Evolutionary conservation across 2,888 invertebrate genomes (phyloP), one percentile per base, ranked within the genome.

Genomic region (Palloptera scutellata): DNA sequence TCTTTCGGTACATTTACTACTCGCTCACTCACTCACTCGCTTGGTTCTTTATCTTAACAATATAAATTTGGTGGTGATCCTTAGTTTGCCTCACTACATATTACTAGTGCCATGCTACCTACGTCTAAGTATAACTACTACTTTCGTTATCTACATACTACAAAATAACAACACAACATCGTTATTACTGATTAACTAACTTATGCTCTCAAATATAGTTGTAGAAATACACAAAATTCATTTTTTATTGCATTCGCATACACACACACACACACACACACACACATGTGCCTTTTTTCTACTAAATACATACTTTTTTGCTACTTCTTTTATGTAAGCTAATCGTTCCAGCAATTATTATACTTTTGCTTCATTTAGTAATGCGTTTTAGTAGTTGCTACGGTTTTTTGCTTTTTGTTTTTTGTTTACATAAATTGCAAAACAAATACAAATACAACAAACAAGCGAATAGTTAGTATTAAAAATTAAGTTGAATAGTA

Each of bases 211-310:
- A 15, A 13, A 15, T 15, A 30, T 53, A 64, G 30, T 30, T 6
- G 30, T 30, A 30, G 30, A 30, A 30, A 66, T 66, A 67, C 67
- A 71, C 68, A 74, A 74, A 70, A 67, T 72, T 69, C 59, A 59
- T 64, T 68, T 69, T 74, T 71, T 72, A 71, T 71, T 70, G 67
- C 20, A 30, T 30, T 30, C 30, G 30, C 6, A 30, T 30, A 6
- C 30, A 30, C 17, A 19, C 11, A 54, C 11, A 17, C 9, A 54
- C 54, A 54, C 11, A 40, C 13, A 30, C 8, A 20, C 40, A 20
- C 41, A 19, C 11, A 9, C 57, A 30, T 57, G 19, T 20, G 13
- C 40, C 13, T 13, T 57, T 57, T 12, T 11, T 20, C 41, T 57
- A 15, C 57, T 55, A n/a, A n/a, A n/a, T n/a, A n/a, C n/a, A n/a